These are phyloP conservation scores for Cydia amplana DNA, from an alignment of 1,140 invertebrate genomes.

Conservation along the genomic window DNA sequence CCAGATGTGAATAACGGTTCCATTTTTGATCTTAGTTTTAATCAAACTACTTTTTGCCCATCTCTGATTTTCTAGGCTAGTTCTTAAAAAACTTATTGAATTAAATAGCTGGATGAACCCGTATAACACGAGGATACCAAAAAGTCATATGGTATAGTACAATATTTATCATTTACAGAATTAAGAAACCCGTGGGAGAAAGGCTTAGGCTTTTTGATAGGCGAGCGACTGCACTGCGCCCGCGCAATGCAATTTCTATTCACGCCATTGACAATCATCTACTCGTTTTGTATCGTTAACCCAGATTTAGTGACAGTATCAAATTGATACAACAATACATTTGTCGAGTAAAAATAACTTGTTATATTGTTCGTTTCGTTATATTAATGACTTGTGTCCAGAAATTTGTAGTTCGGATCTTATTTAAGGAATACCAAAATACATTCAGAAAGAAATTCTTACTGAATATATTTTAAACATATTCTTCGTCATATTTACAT, in stretches of 20 bases:
- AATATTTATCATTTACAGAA: too few species aligned
- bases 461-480: not conserved
- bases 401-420: not conserved
- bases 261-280: not conserved
- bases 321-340: conserved; percentile 14
- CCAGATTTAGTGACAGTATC: conserved; percentile 13
- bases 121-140: too few species aligned
- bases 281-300: conserved; percentile 21
- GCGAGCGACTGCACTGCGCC: not conserved
- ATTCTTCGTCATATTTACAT: not conserved
- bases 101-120: too few species aligned
- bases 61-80: too few species aligned
- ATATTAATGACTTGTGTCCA: not conserved
- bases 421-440: not conserved
- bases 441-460: too few species aligned
- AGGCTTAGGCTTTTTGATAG: not conserved
- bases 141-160: too few species aligned
- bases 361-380: not conserved
- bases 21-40: too few species aligned
- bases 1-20: too few species aligned
- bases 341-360: conserved; percentile 6
- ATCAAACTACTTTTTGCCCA: too few species aligned
- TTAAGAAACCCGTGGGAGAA: too few species aligned
- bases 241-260: conserved; percentile 22
- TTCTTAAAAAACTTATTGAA: too few species aligned